phyloP scores from a whole-genome alignment of 2,113 vertebrate species.

The Ochotona curzoniae region DNA sequence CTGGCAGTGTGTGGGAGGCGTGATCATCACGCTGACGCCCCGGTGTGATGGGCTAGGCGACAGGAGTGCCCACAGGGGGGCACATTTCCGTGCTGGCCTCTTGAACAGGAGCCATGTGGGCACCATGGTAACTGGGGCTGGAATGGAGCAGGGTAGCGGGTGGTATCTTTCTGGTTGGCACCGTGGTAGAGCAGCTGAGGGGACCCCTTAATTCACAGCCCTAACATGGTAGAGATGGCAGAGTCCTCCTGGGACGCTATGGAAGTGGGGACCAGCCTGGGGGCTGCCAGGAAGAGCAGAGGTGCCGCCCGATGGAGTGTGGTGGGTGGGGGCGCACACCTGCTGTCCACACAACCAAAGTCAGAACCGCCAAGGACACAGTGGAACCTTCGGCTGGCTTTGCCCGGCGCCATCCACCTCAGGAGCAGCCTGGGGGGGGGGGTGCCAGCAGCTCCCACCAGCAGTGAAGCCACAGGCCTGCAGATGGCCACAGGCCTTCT shows the following conservation, averaged over 20 bases:
- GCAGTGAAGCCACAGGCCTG: not conserved
- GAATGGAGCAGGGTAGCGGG: accelerated
- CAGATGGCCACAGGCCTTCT: not conserved
- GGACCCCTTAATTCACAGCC: not conserved
- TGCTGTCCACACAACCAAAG: not conserved
- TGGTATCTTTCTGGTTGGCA: not conserved
- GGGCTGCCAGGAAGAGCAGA: not conserved
- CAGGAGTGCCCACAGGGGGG: no score
- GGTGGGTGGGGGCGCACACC: not conserved
- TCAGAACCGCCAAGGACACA: not conserved
- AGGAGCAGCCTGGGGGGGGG: not conserved
- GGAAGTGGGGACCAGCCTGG: no score
- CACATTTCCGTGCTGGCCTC: no score
- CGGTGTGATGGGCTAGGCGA: not conserved
- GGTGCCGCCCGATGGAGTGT: accelerated
- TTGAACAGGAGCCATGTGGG: not conserved
- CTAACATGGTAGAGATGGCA: accelerated
- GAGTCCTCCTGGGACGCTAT: no score
- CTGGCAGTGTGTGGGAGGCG: accelerated
- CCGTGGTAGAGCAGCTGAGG: not conserved
- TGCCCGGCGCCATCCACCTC: accelerated
- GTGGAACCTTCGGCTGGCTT: no score
- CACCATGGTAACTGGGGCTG: accelerated
- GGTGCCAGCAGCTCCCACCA: accelerated
- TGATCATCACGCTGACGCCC: not conserved